Evolutionary conservation across 1,140 invertebrate species (phyloP), one percentile per base, ranked within the genome.

Genomic region (Cecropterus lyciades): DNA sequence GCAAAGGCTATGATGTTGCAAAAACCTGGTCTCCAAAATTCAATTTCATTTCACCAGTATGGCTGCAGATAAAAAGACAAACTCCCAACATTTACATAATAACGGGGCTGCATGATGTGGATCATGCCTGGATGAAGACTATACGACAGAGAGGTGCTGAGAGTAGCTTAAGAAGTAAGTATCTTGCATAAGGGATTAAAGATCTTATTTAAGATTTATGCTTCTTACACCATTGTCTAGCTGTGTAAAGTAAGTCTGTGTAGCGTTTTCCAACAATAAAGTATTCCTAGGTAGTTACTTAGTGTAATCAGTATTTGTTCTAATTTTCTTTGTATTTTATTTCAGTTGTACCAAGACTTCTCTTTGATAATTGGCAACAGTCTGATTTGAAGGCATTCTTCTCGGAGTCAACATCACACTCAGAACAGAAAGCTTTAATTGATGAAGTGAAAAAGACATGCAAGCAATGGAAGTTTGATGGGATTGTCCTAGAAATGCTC

Each of bases 21-120:
- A 99, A 99, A 92, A 95, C 94, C 49, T 99, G 98, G 93, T 95
- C 95, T 40, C 94, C 95, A 30, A 99, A 99, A 89, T 98, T 99
- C 77, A 96, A 96, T 52, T 96, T 97, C 72, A 94, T 99, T 2
- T 98, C 98, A 10, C 98, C 98, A 3, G 98, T 99, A 0, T 99
- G 98, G 98, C 93, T 99, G 6, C 97, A 98, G 92, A 87, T 99
- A 14, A 94, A 94, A 77, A 84, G 94, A 42, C 95, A 93, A 65
- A 93, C 87, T 73, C 92, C 85, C 37, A 93, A 93, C 56, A 93
- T 92, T 10, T 96, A 95, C 80, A 93, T 94, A 57, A 87, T 97
- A 42, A 93, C 94, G 0, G 95, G 95, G 9, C 93, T 94, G 3
- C 96, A 97, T 86, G 96, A 97, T 92, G 93, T 97, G 64, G 97